Evolutionary conservation across 2,797 vertebrate genomes (phyloP).

Genomic region (Paguma larvata): DNA sequence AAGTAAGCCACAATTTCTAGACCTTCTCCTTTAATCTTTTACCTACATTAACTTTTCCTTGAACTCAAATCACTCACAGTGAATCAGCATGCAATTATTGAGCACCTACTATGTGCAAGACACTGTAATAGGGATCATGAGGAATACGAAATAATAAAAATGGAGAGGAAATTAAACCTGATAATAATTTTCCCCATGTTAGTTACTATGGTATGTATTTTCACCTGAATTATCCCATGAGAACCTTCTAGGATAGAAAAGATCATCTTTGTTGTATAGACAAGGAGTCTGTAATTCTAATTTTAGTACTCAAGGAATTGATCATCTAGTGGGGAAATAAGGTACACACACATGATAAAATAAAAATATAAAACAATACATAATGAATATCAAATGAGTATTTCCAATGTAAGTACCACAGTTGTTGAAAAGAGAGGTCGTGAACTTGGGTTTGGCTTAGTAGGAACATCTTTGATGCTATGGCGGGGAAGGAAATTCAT

Average conservation of each 20-base stretch:
- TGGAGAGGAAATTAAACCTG: constrained; percentile 12
- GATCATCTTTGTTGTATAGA: background rate
- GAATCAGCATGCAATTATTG: background rate
- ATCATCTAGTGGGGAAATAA: background rate
- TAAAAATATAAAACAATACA: background rate
- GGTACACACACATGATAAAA: background rate
- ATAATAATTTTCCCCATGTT: background rate
- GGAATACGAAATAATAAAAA: background rate
- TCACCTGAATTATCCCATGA: background rate
- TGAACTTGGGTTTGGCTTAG: background rate
- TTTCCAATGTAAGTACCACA: background rate
- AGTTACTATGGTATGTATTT: background rate
- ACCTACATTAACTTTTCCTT: background rate
- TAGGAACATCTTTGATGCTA: constrained; percentile 7
- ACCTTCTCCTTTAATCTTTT: background rate
- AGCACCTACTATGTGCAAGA: background rate
- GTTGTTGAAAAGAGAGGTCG: background rate
- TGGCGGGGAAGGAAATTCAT: background rate
- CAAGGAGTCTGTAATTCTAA: background rate
- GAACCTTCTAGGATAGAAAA: background rate
- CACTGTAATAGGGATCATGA: background rate
- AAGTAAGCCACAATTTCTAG: background rate
- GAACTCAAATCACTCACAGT: background rate
- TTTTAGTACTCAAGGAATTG: background rate
- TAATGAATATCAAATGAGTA: constrained; percentile 5